These are phyloP conservation scores for Onchidella celtica DNA, from an alignment of 2,888 invertebrate genomes.

Conservation along the genomic window DNA sequence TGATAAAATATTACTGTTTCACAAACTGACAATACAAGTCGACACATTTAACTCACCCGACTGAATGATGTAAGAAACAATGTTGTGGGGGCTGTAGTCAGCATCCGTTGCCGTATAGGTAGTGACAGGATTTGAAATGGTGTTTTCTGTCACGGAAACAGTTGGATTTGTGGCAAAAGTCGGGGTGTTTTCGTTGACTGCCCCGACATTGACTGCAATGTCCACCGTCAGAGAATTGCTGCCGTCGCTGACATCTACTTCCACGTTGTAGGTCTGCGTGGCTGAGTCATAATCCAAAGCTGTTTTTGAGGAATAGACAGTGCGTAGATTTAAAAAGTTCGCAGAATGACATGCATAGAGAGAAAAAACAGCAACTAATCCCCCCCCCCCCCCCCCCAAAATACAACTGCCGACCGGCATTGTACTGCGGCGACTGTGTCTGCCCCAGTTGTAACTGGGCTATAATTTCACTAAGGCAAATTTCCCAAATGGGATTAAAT, in stretches of 20 bases:
- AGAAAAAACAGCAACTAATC: neutral
- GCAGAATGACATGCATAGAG: neutral
- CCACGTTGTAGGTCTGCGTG: conserved; percentile 58
- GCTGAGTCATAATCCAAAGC: conserved; percentile 67
- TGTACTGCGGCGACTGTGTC: no score
- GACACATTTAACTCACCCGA: conserved; percentile 58
- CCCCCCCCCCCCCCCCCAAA: no score
- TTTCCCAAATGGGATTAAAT: no score
- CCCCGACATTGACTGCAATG: conserved; percentile 58
- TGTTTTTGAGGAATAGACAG: conserved; percentile 25
- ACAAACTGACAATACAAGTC: no score
- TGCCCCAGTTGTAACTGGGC: no score
- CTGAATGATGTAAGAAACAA: conserved; percentile 57
- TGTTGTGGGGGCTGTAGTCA: conserved; percentile 59
- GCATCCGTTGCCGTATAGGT: conserved; percentile 58
- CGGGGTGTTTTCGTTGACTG: conserved; percentile 69
- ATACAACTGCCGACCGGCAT: no score
- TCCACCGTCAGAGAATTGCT: conserved; percentile 55
- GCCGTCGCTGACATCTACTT: conserved; percentile 60
- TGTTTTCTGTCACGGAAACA: conserved; percentile 55
- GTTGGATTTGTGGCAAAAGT: conserved; percentile 54
- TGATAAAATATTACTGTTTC: no score
- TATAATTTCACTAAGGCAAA: no score
- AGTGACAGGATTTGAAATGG: conserved; percentile 49
- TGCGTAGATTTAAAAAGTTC: neutral